phyloP scores from a whole-genome alignment of 1,140 invertebrate species.

The Uloborus diversus region DNA sequence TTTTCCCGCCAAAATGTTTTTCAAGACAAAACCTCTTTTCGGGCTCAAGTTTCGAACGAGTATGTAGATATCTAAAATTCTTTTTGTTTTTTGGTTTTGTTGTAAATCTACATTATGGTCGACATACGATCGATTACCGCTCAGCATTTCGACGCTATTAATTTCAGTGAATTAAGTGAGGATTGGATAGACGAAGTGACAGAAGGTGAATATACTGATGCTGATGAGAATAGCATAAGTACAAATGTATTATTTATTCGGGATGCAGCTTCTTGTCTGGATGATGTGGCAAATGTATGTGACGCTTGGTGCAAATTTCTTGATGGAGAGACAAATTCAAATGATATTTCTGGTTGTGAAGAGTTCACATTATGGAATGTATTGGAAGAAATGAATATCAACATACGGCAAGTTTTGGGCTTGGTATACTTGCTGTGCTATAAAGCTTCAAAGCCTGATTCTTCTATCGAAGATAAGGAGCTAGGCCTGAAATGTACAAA shows the following conservation, averaged over 20 bases:
- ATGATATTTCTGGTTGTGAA: neutral
- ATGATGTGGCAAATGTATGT: neutral
- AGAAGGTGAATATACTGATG: slow-evolving; percentile 31
- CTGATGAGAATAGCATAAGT: slow-evolving; percentile 15
- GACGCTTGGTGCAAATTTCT: neutral
- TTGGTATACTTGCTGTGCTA: slow-evolving; percentile 18
- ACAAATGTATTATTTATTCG: slow-evolving; percentile 12
- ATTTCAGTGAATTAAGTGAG: slow-evolving; percentile 33
- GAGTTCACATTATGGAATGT: slow-evolving; percentile 16
- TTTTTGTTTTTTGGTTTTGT: no score
- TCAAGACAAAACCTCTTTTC: no score
- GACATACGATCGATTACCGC: no score
- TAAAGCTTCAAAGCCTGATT: slow-evolving; percentile 6
- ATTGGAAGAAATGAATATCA: slow-evolving; percentile 1
- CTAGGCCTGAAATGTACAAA: slow-evolving; percentile 8
- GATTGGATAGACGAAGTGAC: slow-evolving; percentile 29
- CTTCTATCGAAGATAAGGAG: slow-evolving; percentile 8
- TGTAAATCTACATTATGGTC: no score
- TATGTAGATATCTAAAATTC: no score
- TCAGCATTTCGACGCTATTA: slow-evolving; percentile 14
- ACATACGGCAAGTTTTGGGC: slow-evolving; percentile 15
- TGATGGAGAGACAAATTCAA: neutral
- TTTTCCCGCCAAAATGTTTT: no score
- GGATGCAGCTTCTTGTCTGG: neutral
- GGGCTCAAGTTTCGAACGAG: no score